Evolutionary conservation across 2,113 vertebrate genomes (phyloP).

Genomic region (Machaerirhynchus nigripectus): DNA sequence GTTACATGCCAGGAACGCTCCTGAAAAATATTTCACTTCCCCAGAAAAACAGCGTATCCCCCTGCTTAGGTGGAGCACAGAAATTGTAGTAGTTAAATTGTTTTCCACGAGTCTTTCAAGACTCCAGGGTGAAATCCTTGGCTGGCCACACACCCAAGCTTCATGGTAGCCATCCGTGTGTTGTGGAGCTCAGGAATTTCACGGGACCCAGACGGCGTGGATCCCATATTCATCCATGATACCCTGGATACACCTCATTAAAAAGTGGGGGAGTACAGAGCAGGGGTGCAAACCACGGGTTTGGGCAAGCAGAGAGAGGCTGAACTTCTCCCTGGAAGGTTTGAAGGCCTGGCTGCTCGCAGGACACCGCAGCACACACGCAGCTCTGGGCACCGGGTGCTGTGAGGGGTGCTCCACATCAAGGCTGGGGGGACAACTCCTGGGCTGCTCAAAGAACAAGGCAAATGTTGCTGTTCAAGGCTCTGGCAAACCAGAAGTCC

Average conservation of each 20-base stretch:
- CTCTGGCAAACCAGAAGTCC: neutral
- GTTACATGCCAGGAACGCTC: neutral
- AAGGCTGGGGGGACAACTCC: neutral
- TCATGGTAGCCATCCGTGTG: accelerated
- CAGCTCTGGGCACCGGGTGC: accelerated
- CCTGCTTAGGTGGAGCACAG: neutral
- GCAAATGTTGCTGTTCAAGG: neutral
- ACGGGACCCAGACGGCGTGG: accelerated
- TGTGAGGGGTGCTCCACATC: accelerated
- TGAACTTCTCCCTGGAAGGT: neutral
- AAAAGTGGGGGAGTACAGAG: neutral
- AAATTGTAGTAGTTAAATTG: neutral
- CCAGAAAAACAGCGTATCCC: accelerated
- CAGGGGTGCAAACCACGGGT: neutral
- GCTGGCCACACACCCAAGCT: neutral
- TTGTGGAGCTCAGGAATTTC: neutral
- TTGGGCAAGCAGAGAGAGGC: neutral
- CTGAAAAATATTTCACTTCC: neutral
- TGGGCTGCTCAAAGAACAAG: neutral
- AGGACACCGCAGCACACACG: neutral
- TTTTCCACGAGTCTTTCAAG: neutral
- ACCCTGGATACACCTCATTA: too few relatives aligned
- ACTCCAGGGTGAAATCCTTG: neutral
- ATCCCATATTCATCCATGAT: accelerated
- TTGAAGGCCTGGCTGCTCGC: neutral